Conservation (phyloP, 2,888 invertebrate species). For the Ctena decussata region DNA sequence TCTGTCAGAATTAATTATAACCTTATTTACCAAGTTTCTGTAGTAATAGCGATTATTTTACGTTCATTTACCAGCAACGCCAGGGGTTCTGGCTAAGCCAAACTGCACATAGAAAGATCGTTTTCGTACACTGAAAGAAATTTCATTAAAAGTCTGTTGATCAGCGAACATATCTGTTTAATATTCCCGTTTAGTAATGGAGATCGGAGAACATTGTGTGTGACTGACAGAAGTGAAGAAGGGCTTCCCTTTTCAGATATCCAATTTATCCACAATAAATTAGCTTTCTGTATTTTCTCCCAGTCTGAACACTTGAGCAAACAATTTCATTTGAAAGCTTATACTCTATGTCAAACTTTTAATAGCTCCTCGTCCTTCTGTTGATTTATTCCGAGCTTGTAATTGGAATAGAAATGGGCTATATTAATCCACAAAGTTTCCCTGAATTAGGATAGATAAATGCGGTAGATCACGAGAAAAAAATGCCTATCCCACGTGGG, state of each 20-base stretch:
- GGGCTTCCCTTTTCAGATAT: constrained; percentile 19
- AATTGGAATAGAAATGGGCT: constrained; percentile 21
- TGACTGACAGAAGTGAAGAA: constrained; percentile 11
- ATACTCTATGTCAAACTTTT: constrained; percentile 10
- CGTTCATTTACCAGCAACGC: not conserved
- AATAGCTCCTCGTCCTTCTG: not conserved
- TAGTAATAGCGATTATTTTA: not conserved
- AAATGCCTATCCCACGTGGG: too few species aligned
- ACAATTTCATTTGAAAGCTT: constrained; percentile 31
- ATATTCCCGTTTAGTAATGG: constrained; percentile 19
- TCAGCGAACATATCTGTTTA: constrained; percentile 16
- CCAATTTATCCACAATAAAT: constrained; percentile 32
- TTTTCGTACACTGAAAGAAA: not conserved
- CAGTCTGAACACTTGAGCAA: constrained; percentile 24
- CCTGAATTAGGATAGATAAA: not conserved
- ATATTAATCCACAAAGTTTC: not conserved
- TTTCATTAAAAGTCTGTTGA: constrained; percentile 5
- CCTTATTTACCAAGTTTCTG: constrained; percentile 7
- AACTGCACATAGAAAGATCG: not conserved
- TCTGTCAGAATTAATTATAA: not conserved
- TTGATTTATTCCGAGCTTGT: constrained; percentile 15
- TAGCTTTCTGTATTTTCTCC: constrained; percentile 13
- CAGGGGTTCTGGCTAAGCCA: not conserved
- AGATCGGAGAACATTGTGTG: not conserved
- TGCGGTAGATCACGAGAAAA: too few species aligned